phyloP scores from a whole-genome alignment of 2,888 invertebrate genomes.

The Spilosoma lubricipeda region DNA sequence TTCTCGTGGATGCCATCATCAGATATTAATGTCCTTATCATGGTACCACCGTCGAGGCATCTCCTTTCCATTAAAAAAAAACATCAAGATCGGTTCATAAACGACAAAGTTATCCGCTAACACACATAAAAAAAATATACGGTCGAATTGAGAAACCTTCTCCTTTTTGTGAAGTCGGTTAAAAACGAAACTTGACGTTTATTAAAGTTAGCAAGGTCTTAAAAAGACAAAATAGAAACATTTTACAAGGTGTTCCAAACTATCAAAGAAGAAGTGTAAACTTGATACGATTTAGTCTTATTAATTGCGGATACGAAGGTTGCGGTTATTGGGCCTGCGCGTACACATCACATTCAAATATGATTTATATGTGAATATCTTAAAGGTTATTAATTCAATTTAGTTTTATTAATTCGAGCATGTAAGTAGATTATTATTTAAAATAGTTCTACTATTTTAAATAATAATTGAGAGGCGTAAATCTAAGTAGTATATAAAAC shows the following conservation, averaged over 20 bases:
- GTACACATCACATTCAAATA: background rate
- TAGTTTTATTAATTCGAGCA: background rate
- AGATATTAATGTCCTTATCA: too few relatives aligned
- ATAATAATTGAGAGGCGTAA: too few relatives aligned
- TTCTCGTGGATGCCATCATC: too few relatives aligned
- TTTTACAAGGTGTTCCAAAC: background rate
- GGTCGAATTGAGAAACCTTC: too few relatives aligned
- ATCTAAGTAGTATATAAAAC: too few relatives aligned
- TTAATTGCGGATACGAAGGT: background rate
- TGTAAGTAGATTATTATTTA: background rate
- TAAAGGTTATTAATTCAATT: background rate
- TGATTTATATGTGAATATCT: background rate
- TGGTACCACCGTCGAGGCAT: too few relatives aligned
- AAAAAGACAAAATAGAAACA: background rate
- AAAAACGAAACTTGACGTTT: background rate
- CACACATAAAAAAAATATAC: too few relatives aligned
- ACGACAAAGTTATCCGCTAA: too few relatives aligned
- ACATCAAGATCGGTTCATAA: too few relatives aligned
- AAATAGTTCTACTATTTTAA: too few relatives aligned
- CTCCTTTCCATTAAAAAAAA: too few relatives aligned
- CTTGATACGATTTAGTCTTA: background rate
- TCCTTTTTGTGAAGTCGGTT: too few relatives aligned
- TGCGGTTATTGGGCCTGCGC: background rate
- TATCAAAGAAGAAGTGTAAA: background rate
- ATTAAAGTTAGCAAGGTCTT: background rate